phyloP scores from a whole-genome alignment of 37 sponge, comb jelly and placozoan species.

The Halichondria panicea region DNA sequence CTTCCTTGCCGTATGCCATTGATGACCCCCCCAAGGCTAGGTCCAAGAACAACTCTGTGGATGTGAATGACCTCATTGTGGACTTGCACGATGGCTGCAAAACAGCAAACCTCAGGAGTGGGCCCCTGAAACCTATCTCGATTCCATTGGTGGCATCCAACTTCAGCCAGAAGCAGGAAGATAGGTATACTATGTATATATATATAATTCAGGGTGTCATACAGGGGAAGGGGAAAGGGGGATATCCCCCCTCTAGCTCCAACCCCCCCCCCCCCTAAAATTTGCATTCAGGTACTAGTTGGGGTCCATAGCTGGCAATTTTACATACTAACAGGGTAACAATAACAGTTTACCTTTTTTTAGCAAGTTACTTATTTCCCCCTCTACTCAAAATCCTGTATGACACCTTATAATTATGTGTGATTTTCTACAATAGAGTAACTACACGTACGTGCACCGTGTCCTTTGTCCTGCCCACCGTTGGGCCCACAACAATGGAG shows the following conservation, averaged over 20 bases:
- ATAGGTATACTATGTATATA: constrained; percentile 5
- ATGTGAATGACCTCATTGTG: constrained; percentile 12
- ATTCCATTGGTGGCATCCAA: constrained; percentile 2
- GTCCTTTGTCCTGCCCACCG: background rate
- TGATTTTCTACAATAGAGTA: no score
- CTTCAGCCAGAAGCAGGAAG: background rate
- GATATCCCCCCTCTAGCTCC: no score
- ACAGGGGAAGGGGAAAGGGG: no score
- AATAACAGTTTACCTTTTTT: no score
- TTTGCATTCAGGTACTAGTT: no score
- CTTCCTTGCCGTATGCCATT: constrained; percentile 6
- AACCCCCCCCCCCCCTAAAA: no score
- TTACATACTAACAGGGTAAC: no score
- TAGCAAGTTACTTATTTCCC: no score
- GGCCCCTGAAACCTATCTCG: background rate
- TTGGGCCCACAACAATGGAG: background rate
- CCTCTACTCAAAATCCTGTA: no score
- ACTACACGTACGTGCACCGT: no score
- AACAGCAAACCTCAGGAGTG: constrained; percentile 7
- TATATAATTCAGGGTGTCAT: background rate
- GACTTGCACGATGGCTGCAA: constrained; percentile 2
- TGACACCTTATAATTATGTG: no score
- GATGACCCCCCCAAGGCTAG: constrained; percentile 11
- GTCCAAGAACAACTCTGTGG: background rate
- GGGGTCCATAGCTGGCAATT: background rate